A percentile compares a stretch with the other conserved stretches of the same genome.
phyloP scores from a whole-genome alignment of 2,888 invertebrate species.

The Cyclophora punctaria region DNA sequence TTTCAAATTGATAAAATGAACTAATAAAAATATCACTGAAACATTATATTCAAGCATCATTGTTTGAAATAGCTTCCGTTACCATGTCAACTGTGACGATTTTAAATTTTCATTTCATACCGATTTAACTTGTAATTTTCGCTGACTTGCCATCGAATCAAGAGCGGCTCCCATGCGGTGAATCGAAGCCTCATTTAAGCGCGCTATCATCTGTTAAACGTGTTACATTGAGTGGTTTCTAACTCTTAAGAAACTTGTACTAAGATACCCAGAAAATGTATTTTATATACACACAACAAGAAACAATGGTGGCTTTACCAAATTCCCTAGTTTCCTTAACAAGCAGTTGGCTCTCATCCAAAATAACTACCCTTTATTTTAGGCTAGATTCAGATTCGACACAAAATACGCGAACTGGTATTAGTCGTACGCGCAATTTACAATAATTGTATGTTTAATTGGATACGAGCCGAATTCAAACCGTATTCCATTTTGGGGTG shows the following conservation, averaged over 20 bases:
- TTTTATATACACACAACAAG: constrained; percentile 39
- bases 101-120: constrained; percentile 9
- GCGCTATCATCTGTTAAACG: constrained; percentile 15
- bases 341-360: constrained; percentile 64
- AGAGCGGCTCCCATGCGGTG: constrained; percentile 17
- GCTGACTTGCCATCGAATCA: constrained; percentile 12
- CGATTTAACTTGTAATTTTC: constrained; percentile 14
- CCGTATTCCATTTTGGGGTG: no score
- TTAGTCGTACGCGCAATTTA: neutral
- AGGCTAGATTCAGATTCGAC: constrained; percentile 29
- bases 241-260: constrained; percentile 18
- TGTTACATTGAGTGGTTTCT: constrained; percentile 1
- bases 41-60: no score
- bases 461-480: no score
- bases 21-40: no score
- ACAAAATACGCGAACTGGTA: constrained; percentile 11
- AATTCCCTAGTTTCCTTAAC: constrained; percentile 63
- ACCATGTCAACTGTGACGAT: neutral
- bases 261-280: constrained; percentile 21
- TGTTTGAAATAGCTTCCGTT: neutral
- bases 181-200: constrained; percentile 21
- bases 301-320: constrained; percentile 49
- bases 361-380: constrained; percentile 48
- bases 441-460: constrained; percentile 2
- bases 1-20: no score